phyloP scores from a whole-genome alignment of 2,113 vertebrate species.

The Sula dactylatra region DNA sequence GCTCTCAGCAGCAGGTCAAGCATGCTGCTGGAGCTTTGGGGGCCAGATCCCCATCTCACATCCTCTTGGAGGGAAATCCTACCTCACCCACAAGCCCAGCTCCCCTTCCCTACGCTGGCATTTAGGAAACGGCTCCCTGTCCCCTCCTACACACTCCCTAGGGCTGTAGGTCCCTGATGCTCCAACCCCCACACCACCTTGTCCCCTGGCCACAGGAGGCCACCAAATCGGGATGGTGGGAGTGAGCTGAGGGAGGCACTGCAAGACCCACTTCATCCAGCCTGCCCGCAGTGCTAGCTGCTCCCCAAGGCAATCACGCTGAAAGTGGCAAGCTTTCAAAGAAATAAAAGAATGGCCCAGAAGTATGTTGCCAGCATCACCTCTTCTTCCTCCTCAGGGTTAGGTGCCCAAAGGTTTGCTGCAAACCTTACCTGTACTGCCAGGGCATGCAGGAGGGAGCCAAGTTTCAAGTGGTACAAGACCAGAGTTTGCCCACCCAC shows the following conservation, averaged over 20 bases:
- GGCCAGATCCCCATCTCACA: rapidly evolving
- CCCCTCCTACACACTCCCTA: not conserved
- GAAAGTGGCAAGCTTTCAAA: not conserved
- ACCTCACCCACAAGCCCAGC: not conserved
- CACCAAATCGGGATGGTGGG: not conserved
- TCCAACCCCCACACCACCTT: not conserved
- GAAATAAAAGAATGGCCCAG: not conserved
- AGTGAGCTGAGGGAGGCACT: not conserved
- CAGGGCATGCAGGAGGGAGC: not conserved
- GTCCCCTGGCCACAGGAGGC: rapidly evolving
- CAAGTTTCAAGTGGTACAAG: not conserved
- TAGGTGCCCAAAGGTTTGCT: not conserved
- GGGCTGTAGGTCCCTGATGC: rapidly evolving
- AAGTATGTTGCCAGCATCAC: not conserved
- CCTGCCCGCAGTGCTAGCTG: not conserved
- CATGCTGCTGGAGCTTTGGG: not conserved
- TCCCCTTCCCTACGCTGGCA: not conserved
- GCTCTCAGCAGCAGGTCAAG: not conserved
- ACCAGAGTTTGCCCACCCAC: not conserved
- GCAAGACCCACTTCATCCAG: not conserved
- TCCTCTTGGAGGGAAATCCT: not conserved
- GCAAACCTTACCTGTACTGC: not conserved
- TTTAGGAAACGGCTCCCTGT: not conserved
- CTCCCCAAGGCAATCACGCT: not conserved
- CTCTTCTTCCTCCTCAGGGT: not conserved